Conservation (phyloP, 2,888 invertebrate species). For the Perithous albicinctus region DNA sequence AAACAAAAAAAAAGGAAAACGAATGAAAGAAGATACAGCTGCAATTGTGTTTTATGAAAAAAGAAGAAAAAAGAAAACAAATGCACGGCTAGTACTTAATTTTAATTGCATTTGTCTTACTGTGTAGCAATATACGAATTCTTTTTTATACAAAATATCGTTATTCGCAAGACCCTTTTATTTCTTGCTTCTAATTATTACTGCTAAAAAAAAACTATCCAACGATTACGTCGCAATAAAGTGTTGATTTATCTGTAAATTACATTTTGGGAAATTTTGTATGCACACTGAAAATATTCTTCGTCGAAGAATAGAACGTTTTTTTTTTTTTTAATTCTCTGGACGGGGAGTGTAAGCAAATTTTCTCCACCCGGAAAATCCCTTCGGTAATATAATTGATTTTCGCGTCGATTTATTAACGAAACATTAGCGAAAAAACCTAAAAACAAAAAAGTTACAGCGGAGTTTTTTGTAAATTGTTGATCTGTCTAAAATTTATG, state of each 20-base stretch:
- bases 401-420: neutral
- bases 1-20: no score
- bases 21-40: conserved; percentile 22
- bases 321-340: conserved; percentile 44
- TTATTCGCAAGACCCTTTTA: conserved; percentile 44
- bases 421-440: no score
- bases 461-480: no score
- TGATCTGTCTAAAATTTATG: no score
- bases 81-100: conserved; percentile 67
- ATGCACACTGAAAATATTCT: conserved; percentile 40
- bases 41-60: conserved; percentile 31
- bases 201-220: conserved; percentile 17
- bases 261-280: conserved; percentile 34
- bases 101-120: conserved; percentile 62
- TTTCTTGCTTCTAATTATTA: conserved; percentile 38
- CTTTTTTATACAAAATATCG: conserved; percentile 49
- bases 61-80: conserved; percentile 25
- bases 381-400: neutral
- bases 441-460: no score
- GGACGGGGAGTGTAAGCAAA: conserved; percentile 38
- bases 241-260: conserved; percentile 43
- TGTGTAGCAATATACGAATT: conserved; percentile 53
- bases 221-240: conserved; percentile 49
- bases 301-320: conserved; percentile 44
- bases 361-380: conserved; percentile 29